A percentile compares a stretch with the other conserved stretches of the same genome.
Evolutionary conservation across 2,797 vertebrate genomes (phyloP).

Genomic region (Stomatorhinus walkeri): DNA sequence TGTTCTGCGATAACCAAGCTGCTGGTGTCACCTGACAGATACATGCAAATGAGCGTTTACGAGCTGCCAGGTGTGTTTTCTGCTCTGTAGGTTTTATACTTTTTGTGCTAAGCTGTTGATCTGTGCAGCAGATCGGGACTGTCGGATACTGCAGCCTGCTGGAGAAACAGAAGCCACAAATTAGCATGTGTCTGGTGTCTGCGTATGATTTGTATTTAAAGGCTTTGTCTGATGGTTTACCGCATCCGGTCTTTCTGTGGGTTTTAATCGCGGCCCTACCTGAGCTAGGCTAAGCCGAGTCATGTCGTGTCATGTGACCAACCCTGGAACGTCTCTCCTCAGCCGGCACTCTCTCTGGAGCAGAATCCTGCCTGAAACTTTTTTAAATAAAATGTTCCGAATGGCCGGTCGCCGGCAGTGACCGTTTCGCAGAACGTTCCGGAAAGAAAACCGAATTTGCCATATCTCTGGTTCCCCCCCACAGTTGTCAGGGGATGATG

Average conservation of each 20-base stretch:
- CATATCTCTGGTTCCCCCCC: not conserved
- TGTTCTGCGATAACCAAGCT: not conserved
- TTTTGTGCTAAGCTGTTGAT: constrained; percentile 1
- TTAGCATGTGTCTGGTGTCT: constrained; percentile 4
- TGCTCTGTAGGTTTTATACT: not conserved
- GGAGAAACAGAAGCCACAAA: not conserved
- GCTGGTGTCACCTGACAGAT: not conserved
- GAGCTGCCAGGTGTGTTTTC: not conserved
- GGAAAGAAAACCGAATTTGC: not conserved
- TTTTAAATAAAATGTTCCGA: not conserved
- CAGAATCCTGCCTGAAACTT: not conserved
- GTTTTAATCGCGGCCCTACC: not conserved
- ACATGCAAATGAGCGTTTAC: not conserved
- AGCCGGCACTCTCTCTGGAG: not conserved
- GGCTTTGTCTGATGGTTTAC: not conserved
- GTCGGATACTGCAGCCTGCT: not conserved
- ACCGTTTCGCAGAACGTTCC: not conserved
- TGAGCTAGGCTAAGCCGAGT: not conserved
- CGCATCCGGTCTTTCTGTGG: not conserved
- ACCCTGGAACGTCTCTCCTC: not conserved
- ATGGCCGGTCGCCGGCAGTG: not conserved
- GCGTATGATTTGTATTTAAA: not conserved
- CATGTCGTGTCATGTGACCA: not conserved
- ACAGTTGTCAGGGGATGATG: not conserved
- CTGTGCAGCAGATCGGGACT: not conserved